Evolutionary conservation across 2,797 vertebrate species (phyloP), one percentile per base, ranked within the genome.

Genomic region (Xiphophorus birchmanni): DNA sequence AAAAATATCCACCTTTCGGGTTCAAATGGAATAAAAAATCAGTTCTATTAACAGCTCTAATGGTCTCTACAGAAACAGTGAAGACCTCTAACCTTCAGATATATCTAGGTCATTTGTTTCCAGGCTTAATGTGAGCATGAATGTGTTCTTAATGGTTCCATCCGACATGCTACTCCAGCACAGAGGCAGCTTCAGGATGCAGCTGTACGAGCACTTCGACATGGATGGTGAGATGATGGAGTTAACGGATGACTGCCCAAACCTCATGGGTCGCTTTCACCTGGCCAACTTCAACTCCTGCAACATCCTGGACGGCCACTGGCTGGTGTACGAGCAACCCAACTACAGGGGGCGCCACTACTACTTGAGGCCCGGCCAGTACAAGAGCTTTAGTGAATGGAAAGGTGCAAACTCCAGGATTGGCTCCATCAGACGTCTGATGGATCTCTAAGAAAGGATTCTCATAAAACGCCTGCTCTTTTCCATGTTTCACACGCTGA

Each of bases 311-410:
- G 93, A 95, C 1, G 95, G 94, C 78, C 93, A 91, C 84, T 96
- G 96, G 93, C 86, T 96, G 75, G 93, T 95, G 80, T 95, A 94
- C 0, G 94, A 96, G 76, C 95, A 94, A 42, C 82, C 94, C 17
- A 84, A 94, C 91, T 95, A 94, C 91, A 94, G 84, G 81, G 95
- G 95, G 0, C 92, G 88, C 6, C 93, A 94, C 88, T 95, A 88
- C 86, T 95, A 95, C 90, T 75, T 95, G 77, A 89, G 79, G 78
- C 94, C 94, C 2, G 94, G 94, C 74, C 85, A 90, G 84, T 95
- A 95, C 85, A 89, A 73, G 69, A 91, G 83, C 85, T 94, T 92
- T 87, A 94, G 54, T 17, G 94, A 95, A 40, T 95, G 93, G 94
- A 94, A 82, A 3, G 92, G 88, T 69, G 87, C 69, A 81, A 96